phyloP scores from a whole-genome alignment of 2,888 invertebrate species.

The Coenonympha arcania region DNA sequence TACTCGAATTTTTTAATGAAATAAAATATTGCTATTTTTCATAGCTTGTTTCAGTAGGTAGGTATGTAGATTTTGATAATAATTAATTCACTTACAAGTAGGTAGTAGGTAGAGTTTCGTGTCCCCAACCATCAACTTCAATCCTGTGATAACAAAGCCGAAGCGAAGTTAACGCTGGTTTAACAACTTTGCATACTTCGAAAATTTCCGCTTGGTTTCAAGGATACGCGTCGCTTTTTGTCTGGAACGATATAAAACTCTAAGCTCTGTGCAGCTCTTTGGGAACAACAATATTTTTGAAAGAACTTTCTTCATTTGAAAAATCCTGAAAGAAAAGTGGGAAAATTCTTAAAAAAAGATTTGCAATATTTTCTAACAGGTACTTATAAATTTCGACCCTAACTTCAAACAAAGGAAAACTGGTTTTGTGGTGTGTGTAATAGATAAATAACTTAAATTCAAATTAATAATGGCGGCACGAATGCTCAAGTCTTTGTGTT shows the following conservation, averaged over 20 bases:
- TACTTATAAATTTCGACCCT: too few relatives aligned
- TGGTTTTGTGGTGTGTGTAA: too few relatives aligned
- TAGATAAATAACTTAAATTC: too few relatives aligned
- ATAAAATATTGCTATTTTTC: too few relatives aligned
- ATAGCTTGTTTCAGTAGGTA: too few relatives aligned
- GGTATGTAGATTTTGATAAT: too few relatives aligned
- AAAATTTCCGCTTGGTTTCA: constrained; percentile 6
- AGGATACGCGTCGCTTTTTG: constrained; percentile 1
- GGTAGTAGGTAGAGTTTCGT: background rate
- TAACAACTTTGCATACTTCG: constrained; percentile 11
- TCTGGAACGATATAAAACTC: background rate
- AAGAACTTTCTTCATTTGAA: background rate
- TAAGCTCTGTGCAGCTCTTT: background rate
- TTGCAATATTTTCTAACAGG: too few relatives aligned
- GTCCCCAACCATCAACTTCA: constrained; percentile 3
- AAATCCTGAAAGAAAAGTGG: background rate
- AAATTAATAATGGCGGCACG: too few relatives aligned
- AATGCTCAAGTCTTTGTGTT: too few relatives aligned
- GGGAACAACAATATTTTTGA: background rate
- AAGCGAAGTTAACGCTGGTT: constrained; percentile 10
- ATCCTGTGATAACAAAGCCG: constrained; percentile 8
- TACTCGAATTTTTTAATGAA: too few relatives aligned
- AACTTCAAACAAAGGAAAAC: too few relatives aligned
- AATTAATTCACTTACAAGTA: background rate
- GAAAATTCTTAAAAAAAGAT: too few relatives aligned